These are phyloP conservation scores for Gymnoscopelus microlampas DNA, from an alignment of 2,797 vertebrate species.

Conservation along the genomic window DNA sequence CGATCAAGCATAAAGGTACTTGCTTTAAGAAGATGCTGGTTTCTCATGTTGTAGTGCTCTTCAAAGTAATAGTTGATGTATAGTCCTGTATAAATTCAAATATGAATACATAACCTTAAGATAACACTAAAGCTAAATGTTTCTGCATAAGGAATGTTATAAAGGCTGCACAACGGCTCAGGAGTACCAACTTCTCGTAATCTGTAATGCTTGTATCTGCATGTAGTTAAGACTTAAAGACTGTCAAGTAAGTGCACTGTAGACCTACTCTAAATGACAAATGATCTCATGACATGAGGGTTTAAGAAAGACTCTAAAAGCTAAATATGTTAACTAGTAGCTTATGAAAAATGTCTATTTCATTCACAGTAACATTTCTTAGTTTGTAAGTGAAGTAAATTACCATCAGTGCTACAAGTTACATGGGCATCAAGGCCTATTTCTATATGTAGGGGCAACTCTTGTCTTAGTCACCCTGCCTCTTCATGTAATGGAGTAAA, in stretches of 20 bases:
- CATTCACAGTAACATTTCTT: conserved; percentile 50
- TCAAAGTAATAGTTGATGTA: conserved; percentile 60
- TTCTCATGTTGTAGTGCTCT: conserved; percentile 57
- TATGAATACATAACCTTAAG: conserved; percentile 35
- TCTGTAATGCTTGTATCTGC: conserved; percentile 66
- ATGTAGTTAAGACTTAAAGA: conserved; percentile 71
- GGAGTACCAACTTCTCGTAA: conserved; percentile 60
- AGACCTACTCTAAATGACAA: conserved; percentile 38
- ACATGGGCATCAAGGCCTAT: conserved; percentile 28
- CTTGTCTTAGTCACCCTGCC: conserved; percentile 18
- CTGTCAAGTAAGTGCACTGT: conserved; percentile 52
- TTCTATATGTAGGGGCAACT: conserved; percentile 28
- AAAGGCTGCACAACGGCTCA: conserved; percentile 68
- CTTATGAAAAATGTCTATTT: conserved; percentile 35
- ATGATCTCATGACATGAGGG: conserved; percentile 39
- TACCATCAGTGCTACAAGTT: conserved; percentile 23
- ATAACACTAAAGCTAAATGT: conserved; percentile 37
- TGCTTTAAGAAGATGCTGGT: conserved; percentile 66
- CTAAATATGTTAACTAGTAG: conserved; percentile 20
- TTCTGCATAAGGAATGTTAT: conserved; percentile 68
- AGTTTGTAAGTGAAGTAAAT: conserved; percentile 29
- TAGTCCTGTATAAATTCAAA: conserved; percentile 44
- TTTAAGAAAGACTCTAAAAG: conserved; percentile 12
- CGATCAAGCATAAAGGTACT: conserved; percentile 74
- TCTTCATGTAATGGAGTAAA: conserved; percentile 29